Evolutionary conservation across 2,797 vertebrate species (phyloP).

Genomic region (Apogon hyalosoma): DNA sequence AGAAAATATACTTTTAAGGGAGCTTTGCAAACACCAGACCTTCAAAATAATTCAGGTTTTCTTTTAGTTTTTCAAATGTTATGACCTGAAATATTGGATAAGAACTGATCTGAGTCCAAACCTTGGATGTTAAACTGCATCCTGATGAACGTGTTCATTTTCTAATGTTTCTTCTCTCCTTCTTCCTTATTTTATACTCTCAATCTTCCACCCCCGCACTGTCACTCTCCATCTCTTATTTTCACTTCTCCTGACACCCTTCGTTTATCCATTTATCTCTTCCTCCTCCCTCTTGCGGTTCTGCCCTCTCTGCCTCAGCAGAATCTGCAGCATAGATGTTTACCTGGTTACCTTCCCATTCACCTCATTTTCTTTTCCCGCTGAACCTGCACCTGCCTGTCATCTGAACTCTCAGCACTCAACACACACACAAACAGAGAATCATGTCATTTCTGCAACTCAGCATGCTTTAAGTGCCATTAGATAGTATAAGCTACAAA

Average conservation of each 20-base stretch:
- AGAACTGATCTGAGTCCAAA: not conserved
- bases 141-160: not conserved
- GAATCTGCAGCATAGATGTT: slow-evolving; percentile 22
- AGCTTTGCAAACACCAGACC: slow-evolving; percentile 1
- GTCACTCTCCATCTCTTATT: slow-evolving; percentile 18
- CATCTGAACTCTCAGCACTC: not conserved
- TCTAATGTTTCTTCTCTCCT: not conserved
- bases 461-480: too few relatives aligned
- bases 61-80: not conserved
- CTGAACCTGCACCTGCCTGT: slow-evolving; percentile 6
- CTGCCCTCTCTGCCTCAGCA: slow-evolving; percentile 23
- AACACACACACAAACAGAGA: too few relatives aligned
- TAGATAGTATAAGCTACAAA: too few relatives aligned
- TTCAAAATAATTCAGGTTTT: slow-evolving; percentile 3
- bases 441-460: too few relatives aligned
- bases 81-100: not conserved
- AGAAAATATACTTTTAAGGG: not conserved
- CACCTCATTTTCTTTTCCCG: slow-evolving; percentile 17
- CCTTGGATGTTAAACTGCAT: not conserved
- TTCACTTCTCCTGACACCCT: slow-evolving; percentile 14
- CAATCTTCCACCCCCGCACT: not conserved
- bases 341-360: slow-evolving; percentile 10
- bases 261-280: slow-evolving; percentile 16
- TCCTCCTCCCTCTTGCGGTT: slow-evolving; percentile 6
- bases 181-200: slow-evolving; percentile 22